Evolutionary conservation across 2,113 vertebrate species (phyloP).

Genomic region (Ibidorhyncha struthersii): DNA sequence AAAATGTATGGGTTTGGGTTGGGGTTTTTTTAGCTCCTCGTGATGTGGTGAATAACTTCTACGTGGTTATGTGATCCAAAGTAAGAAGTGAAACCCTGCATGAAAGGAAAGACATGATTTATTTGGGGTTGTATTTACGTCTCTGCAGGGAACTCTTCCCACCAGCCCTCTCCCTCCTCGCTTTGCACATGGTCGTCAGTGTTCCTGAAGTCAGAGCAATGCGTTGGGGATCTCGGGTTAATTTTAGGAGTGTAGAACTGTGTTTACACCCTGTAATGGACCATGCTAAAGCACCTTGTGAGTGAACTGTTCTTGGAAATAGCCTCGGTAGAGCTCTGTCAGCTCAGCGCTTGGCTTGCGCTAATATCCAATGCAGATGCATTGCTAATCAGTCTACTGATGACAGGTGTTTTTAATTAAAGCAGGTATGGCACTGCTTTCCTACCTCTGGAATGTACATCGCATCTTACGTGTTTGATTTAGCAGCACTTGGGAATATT

Average conservation of each 20-base stretch:
- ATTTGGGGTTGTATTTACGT: not conserved
- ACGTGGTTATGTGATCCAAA: not conserved
- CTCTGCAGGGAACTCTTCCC: not conserved
- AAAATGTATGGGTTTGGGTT: not conserved
- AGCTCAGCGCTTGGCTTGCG: not conserved
- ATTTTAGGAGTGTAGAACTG: not conserved
- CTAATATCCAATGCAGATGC: not conserved
- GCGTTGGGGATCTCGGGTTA: fast-evolving
- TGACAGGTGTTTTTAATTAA: not conserved
- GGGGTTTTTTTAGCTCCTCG: not conserved
- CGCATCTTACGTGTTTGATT: not conserved
- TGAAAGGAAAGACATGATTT: not conserved
- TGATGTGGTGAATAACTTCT: not conserved
- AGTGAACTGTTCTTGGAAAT: not conserved
- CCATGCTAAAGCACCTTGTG: not conserved
- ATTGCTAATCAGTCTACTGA: not conserved
- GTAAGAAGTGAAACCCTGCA: not conserved
- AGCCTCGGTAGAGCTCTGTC: not conserved
- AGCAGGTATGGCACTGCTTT: not conserved
- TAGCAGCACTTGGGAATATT: not conserved
- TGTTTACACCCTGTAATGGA: not conserved
- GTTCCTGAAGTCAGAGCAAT: not conserved
- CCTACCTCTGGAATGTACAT: fast-evolving
- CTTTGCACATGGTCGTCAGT: not conserved
- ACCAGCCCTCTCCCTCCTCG: not conserved